These are phyloP conservation scores for Bombus soroeensis DNA, from an alignment of 1,140 invertebrate genomes.

Conservation along the genomic window DNA sequence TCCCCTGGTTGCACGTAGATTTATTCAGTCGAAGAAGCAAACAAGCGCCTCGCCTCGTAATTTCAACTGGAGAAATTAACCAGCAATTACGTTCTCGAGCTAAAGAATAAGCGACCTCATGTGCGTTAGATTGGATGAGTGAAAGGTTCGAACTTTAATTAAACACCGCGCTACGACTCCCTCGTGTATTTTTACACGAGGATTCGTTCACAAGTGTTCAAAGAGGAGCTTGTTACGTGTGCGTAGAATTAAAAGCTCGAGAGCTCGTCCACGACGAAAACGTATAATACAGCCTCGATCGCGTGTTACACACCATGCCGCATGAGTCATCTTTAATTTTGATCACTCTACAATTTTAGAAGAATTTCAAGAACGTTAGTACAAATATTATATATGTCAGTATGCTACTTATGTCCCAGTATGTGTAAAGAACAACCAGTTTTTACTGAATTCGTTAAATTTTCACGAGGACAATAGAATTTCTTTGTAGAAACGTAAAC, in stretches of 20 bases:
- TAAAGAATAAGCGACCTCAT: background rate
- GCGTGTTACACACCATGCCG: slow-evolving; percentile 17
- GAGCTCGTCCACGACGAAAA: slow-evolving; percentile 32
- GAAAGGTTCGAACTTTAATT: slow-evolving; percentile 39
- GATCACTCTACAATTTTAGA: slow-evolving; percentile 64
- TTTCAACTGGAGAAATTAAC: background rate
- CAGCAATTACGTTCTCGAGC: background rate
- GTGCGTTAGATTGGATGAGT: background rate
- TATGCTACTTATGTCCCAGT: background rate
- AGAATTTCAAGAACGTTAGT: slow-evolving; percentile 62
- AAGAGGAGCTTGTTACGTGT: slow-evolving; percentile 12
- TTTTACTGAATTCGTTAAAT: background rate
- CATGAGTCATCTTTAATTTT: slow-evolving; percentile 47
- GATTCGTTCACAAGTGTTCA: slow-evolving; percentile 27
- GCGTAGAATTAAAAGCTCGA: slow-evolving; percentile 37
- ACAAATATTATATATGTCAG: no score
- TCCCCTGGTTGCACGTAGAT: background rate
- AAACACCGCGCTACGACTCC: background rate
- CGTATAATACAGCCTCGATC: slow-evolving; percentile 27
- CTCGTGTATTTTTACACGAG: slow-evolving; percentile 34
- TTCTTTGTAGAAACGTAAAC: background rate
- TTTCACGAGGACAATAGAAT: background rate
- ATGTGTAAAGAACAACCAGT: background rate
- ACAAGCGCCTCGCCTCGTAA: background rate
- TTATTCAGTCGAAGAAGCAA: background rate